Evolutionary conservation across 2,888 invertebrate species (phyloP), one percentile per base, ranked within the genome.

Genomic region (Timandra comae): DNA sequence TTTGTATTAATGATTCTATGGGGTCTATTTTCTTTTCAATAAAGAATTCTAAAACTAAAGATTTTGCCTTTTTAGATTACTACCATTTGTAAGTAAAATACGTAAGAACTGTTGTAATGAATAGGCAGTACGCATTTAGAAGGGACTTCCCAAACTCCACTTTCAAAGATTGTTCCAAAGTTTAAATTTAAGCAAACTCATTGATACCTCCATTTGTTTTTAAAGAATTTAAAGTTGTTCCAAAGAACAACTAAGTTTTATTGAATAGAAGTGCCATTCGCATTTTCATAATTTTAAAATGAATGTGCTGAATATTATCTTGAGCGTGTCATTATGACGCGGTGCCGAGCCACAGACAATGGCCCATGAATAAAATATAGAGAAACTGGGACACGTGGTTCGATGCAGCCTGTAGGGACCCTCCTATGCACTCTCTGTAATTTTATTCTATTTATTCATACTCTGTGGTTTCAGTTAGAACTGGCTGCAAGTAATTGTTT

Each of bases 351-450:
- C 40, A 46, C 50, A 58, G 48, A 58, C 57, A 60, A 65, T 66
- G 56, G 49, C 29, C 49, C 39, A 61, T 69, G 68, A 71, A 68
- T 72, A 69, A 68, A 59, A 64, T 70, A 64, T 63, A 43, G 46
- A 38, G 51, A 50, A 62, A 62, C 40, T 52, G 40, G 61, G 50
- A 38, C 55, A 55, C 34, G 30, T 42, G 36, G 28, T 9, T 29
- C 28, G 25, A 27, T 29, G 27, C 22, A 36, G 28, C 24, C 28
- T 35, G 24, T 34, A 29, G 4, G 31, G 28, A 27, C 29, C 25
- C 30, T 41, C 16, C 30, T 31, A 9, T 25, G 33, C 45, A 30
- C 30, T 28, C 24, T 19, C 23, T 7, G 24, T 19, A 29, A 11
- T 12, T 33, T 9, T 27, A 21, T 29, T 9, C 20, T 19, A n/a